Conservation (phyloP, 2,113 vertebrate genomes). For the Eudorcas thomsonii region DNA sequence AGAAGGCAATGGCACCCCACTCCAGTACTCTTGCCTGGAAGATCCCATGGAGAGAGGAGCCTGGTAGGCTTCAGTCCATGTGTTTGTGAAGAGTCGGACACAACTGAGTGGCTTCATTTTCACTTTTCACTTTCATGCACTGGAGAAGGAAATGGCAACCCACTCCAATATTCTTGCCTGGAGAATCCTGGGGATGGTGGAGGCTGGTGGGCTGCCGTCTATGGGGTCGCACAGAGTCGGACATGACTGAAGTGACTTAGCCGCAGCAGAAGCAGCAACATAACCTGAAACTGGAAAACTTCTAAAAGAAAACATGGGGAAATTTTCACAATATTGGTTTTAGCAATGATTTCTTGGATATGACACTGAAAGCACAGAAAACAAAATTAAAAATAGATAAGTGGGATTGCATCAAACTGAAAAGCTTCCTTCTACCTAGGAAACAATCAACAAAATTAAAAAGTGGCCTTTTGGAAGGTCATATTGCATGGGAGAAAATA, state of each 20-base stretch:
- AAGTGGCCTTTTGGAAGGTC: neutral
- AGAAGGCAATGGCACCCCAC: too few species aligned
- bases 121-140: too few species aligned
- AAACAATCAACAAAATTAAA: neutral
- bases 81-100: too few species aligned
- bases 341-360: neutral
- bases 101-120: fast-evolving
- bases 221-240: too few species aligned
- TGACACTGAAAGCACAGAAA: neutral
- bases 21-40: too few species aligned
- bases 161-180: too few species aligned
- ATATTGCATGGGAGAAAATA: neutral
- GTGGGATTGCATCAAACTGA: neutral
- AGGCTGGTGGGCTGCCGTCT: too few species aligned
- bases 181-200: too few species aligned
- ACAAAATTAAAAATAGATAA: neutral
- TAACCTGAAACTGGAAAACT: neutral
- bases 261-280: neutral
- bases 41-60: too few species aligned
- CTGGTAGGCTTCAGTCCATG: too few species aligned
- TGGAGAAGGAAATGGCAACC: too few species aligned
- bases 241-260: too few species aligned
- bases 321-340: neutral
- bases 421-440: neutral
- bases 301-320: neutral